Percentiles rank a stretch among this genome's conserved stretches.
These are phyloP conservation scores for Antheraea yamamai DNA, from an alignment of 2,888 invertebrate species.

Conservation along the genomic window DNA sequence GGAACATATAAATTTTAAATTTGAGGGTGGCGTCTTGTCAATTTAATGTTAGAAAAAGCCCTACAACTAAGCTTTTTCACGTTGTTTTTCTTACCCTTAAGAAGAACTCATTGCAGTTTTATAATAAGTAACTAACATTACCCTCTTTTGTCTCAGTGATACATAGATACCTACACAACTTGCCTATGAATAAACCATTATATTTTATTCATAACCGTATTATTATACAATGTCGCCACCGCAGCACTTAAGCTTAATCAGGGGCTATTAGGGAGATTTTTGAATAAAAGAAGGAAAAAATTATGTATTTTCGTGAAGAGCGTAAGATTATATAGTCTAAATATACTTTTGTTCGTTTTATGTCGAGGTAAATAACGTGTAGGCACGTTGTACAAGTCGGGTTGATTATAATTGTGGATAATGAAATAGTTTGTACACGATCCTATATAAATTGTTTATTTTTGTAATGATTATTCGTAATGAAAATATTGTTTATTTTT, in stretches of 20 bases:
- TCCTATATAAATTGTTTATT: not conserved
- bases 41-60: too few relatives aligned
- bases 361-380: constrained; percentile 20
- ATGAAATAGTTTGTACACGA: not conserved
- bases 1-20: too few relatives aligned
- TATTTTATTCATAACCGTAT: constrained; percentile 13
- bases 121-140: not conserved
- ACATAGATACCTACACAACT: not conserved
- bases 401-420: constrained; percentile 28
- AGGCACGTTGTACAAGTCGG: constrained; percentile 36
- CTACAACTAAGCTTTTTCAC: too few relatives aligned
- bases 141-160: not conserved
- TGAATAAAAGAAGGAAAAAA: constrained; percentile 48
- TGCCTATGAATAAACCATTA: constrained; percentile 9
- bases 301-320: constrained; percentile 49
- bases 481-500: not conserved
- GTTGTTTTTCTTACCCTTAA: too few relatives aligned
- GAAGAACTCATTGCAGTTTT: not conserved
- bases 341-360: constrained; percentile 47
- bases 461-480: not conserved
- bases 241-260: constrained; percentile 54
- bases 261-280: constrained; percentile 52
- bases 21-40: too few relatives aligned
- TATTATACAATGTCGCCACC: constrained; percentile 34
- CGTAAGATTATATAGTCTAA: constrained; percentile 43